Percentiles rank a stretch among this genome's conserved stretches.
phyloP scores from a whole-genome alignment of 2,113 vertebrate genomes.

The Sinocyclocheilus maitianheensis region DNA sequence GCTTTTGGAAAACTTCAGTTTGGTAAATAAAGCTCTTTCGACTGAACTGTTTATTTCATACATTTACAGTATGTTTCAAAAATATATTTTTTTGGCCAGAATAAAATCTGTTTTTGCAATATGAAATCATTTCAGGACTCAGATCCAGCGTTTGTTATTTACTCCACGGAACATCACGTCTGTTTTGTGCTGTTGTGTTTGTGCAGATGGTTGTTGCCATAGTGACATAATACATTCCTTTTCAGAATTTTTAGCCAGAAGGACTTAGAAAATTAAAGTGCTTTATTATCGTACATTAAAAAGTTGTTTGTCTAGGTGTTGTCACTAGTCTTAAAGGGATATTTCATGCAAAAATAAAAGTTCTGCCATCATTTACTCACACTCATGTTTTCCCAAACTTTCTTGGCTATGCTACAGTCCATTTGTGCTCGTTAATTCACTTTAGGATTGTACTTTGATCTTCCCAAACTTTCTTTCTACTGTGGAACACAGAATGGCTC shows the following conservation, averaged over 20 bases:
- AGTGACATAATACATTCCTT: constrained; percentile 2
- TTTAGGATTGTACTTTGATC: constrained; percentile 45
- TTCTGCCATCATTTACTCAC: no score
- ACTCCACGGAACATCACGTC: not conserved
- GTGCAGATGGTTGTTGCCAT: constrained; percentile 41
- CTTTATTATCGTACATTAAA: no score
- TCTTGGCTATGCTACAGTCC: constrained; percentile 47
- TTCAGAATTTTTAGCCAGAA: no score
- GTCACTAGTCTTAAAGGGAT: no score
- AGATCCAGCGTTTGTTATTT: not conserved
- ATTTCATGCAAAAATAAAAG: no score
- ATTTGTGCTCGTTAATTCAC: constrained; percentile 52
- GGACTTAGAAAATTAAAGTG: no score
- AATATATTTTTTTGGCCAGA: not conserved
- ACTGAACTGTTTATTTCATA: not conserved
- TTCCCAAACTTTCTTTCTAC: no score
- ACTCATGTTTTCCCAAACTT: no score
- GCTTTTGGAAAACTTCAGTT: not conserved
- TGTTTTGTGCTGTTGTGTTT: constrained; percentile 19
- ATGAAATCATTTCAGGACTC: not conserved
- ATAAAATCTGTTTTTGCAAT: not conserved
- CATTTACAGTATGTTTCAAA: not conserved
- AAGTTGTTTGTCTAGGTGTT: no score
- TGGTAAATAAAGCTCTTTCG: no score
- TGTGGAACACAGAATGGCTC: no score